Conservation (phyloP, 2,888 invertebrate species). For the Penaeus monodon region DNA sequence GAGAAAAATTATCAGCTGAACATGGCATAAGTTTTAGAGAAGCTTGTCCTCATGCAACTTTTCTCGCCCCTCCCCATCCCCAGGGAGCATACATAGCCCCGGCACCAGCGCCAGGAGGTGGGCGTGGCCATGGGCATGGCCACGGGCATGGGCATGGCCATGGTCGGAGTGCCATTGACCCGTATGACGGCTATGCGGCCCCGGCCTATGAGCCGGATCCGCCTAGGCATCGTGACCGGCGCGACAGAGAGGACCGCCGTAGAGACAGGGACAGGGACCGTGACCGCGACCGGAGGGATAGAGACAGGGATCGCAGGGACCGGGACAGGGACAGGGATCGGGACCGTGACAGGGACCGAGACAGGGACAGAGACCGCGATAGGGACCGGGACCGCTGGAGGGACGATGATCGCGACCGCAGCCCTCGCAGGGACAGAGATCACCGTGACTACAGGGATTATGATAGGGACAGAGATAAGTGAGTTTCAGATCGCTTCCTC, state of each 20-base stretch:
- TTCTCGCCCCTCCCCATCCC: too few species aligned
- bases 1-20: too few species aligned
- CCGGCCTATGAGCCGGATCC: constrained; percentile 53
- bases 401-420: constrained; percentile 51
- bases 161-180: constrained; percentile 50
- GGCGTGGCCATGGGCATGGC: too few species aligned
- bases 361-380: constrained; percentile 51
- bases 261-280: constrained; percentile 55
- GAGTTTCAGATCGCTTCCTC: background rate
- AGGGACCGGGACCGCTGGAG: constrained; percentile 55
- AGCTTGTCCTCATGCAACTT: too few species aligned
- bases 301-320: constrained; percentile 3
- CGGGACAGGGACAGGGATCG: constrained; percentile 44
- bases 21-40: too few species aligned
- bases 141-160: constrained; percentile 22
- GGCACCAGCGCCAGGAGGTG: constrained; percentile 45
- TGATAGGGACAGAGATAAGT: constrained; percentile 54
- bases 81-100: constrained; percentile 61
- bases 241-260: constrained; percentile 55
- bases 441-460: constrained; percentile 55
- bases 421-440: constrained; percentile 55
- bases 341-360: constrained; percentile 44
- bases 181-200: constrained; percentile 50
- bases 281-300: constrained; percentile 50
- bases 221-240: constrained; percentile 58